Evolutionary conservation across 1,140 invertebrate species (phyloP), one percentile per base, ranked within the genome.

Genomic region (Subanguina moxae): DNA sequence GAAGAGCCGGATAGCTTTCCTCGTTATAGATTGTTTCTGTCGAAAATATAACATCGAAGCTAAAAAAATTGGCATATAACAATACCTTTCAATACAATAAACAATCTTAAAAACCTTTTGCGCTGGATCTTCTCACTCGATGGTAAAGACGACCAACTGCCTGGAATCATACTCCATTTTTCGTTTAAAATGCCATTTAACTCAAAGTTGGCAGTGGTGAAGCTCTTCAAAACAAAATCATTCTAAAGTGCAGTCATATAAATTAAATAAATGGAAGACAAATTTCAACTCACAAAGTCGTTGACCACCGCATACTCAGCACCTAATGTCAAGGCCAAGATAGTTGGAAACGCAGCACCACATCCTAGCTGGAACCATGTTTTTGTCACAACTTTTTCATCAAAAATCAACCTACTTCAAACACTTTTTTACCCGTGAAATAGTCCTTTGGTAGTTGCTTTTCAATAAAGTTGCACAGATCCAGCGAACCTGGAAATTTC

Each of bases 1-100:
- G 71, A 13, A 73, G 62, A 21, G 38, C n/a, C 1, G 52, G 30
- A 62, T 73, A 73, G 57, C 73, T 64, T n/a, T 42, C 15, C 30
- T 74, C 70, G 42, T 72, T 64, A 27, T 73, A 73, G 52, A 73
- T 73, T 9, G 71, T 73, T 21, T 73, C 71, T 1, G 56, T 65
- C 19, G 67, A 73, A 7, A 73, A 42, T n/a, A 73, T 73, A 15
- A 43, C 21, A 43, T 69, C 70, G 38, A 57, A 72, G 23, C 70
- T 71, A 21, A 57, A 43, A 46, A 62, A 63, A 15, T 19, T 52
- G 17, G 48, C 48, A 3, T 25, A 7, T 21, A 15, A 52, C 23
- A 7, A 52, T 52, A 7, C n/a, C 23, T 21, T 52, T 52, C 48
- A 52, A 25, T 52, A 15, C n/a, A 38, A 38, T 11, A 38, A 38